Evolutionary conservation across 2,797 vertebrate species (phyloP), one percentile per base, ranked within the genome.

Genomic region (Danionella dracula): DNA sequence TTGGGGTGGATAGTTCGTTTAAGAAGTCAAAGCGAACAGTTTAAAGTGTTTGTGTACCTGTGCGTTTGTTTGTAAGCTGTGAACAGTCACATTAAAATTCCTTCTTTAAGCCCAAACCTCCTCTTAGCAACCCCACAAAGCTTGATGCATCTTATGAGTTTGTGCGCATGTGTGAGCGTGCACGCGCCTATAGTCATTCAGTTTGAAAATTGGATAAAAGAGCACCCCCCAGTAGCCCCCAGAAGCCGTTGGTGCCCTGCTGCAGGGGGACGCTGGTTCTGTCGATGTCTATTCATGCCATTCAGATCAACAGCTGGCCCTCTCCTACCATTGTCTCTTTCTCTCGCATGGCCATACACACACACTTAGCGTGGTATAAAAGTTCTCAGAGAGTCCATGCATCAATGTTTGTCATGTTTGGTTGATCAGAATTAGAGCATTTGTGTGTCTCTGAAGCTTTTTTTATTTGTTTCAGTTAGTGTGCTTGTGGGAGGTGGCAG

Each of bases 71-170:
- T 54, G 21, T 19, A 79, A 32, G 79, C 71, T 63, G 70, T 72
- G 67, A 74, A 68, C 73, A 23, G 58, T 32, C 42, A 72, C 61
- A 56, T 61, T 70, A 82, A 86, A 86, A 91, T 91, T 90, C 91
- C 91, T 84, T 78, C 78, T 79, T 90, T 91, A 79, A 84, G 88
- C 78, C 73, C 70, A 82, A 77, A 74, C 68, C 74, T 75, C 79
- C 77, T 78, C 90, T 86, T 85, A 78, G 88, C 90, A 91, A 91
- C 86, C 76, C 27, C 72, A 57, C 79, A 79, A 79, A 34, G 63
- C 81, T 74, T 6, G 29, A 15, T 11, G 49, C 37, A 71, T 78
- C 81, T 72, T 64, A 45, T 27, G 23, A 27, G 23, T 48, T 20
- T 32, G 34, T 19, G 68, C 34, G 40, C 49, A 63, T 45, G 35